Evolutionary conservation across 2,113 vertebrate genomes (phyloP).

Genomic region (Candoia aspera): DNA sequence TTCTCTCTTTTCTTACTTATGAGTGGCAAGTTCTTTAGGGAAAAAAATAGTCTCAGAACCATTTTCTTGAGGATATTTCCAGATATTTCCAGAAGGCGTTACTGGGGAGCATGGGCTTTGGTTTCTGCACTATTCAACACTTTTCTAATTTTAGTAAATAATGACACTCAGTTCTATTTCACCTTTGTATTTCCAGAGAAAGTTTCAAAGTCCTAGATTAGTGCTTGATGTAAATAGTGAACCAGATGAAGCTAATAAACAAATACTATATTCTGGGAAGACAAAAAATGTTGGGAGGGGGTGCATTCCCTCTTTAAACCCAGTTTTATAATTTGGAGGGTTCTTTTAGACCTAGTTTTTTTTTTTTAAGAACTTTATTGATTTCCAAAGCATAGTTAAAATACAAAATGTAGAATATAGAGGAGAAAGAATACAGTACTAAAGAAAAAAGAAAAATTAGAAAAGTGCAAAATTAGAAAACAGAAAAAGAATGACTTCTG

Average conservation of each 20-base stretch:
- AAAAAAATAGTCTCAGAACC: background rate
- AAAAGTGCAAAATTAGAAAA: too few relatives aligned
- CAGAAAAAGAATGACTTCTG: too few relatives aligned
- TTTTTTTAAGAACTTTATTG: too few relatives aligned
- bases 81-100: background rate
- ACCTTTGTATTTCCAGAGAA: background rate
- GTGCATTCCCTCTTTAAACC: background rate
- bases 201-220: background rate
- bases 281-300: background rate
- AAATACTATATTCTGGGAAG: background rate
- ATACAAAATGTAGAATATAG: too few relatives aligned
- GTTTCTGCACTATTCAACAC: background rate
- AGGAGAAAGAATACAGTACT: too few relatives aligned
- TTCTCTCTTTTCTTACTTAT: background rate
- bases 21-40: conserved; percentile 16
- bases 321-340: background rate
- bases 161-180: background rate
- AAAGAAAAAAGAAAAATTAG: too few relatives aligned
- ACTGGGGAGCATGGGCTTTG: background rate
- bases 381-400: too few relatives aligned
- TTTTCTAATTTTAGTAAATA: too few relatives aligned
- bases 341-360: too few relatives aligned
- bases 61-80: background rate
- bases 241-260: background rate
- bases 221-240: background rate